These are phyloP conservation scores for Brachypalpus laphriformis DNA, from an alignment of 2,888 invertebrate species.

Conservation along the genomic window DNA sequence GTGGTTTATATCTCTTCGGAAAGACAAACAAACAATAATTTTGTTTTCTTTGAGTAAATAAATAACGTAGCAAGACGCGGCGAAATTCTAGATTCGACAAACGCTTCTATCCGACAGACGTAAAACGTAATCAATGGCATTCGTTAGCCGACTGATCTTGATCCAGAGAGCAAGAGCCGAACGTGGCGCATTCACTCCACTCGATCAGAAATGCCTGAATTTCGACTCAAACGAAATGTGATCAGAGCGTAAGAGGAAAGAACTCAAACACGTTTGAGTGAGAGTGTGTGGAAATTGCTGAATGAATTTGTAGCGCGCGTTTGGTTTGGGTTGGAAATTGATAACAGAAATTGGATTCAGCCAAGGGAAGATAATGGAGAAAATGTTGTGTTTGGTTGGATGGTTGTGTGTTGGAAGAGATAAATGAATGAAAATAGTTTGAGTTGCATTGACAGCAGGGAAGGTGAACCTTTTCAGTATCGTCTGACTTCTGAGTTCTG, in stretches of 20 bases:
- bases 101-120: slow-evolving; percentile 49
- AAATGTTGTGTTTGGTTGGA: not conserved
- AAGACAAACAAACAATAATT: slow-evolving; percentile 37
- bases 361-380: not conserved
- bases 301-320: slow-evolving; percentile 31
- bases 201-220: slow-evolving; percentile 6
- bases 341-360: slow-evolving; percentile 17
- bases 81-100: slow-evolving; percentile 40
- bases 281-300: slow-evolving; percentile 15
- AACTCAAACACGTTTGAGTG: slow-evolving; percentile 57
- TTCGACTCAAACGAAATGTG: not conserved
- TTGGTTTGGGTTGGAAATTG: slow-evolving; percentile 22
- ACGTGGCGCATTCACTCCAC: slow-evolving; percentile 34
- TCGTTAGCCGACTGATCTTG: slow-evolving; percentile 68
- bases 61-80: slow-evolving; percentile 46
- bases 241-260: slow-evolving; percentile 1
- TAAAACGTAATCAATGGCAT: slow-evolving; percentile 66
- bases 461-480: slow-evolving; percentile 11
- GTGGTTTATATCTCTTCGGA: slow-evolving; percentile 13
- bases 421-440: not conserved
- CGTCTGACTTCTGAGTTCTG: too few species aligned
- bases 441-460: not conserved
- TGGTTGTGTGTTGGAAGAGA: not conserved
- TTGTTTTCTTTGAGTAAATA: slow-evolving; percentile 16
- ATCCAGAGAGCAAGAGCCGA: slow-evolving; percentile 59